Percentiles rank a stretch among this genome's conserved stretches.
These are phyloP conservation scores for Halcyon chelicuti DNA, from an alignment of 2,797 vertebrate species.

Conservation along the genomic window DNA sequence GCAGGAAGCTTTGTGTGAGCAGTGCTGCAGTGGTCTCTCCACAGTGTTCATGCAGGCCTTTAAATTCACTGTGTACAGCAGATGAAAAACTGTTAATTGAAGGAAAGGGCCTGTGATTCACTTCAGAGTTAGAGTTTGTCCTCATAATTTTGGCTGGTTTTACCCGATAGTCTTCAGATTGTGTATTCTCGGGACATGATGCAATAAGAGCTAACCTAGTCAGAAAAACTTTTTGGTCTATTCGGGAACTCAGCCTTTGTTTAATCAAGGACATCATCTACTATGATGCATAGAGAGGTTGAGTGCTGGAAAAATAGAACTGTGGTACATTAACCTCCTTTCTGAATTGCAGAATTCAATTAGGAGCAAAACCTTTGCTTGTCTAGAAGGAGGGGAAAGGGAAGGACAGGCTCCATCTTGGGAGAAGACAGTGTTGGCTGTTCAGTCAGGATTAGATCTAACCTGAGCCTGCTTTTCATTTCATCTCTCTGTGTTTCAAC, in stretches of 20 bases:
- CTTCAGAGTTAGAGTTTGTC: neutral
- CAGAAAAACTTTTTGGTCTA: neutral
- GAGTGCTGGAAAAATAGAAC: neutral
- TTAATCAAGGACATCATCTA: neutral
- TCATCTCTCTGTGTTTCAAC: neutral
- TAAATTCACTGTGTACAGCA: neutral
- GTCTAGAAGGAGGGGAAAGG: neutral
- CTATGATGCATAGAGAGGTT: accelerated
- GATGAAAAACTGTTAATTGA: neutral
- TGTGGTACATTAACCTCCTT: neutral
- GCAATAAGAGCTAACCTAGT: neutral
- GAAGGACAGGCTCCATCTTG: neutral
- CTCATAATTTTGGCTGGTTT: neutral
- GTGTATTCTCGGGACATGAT: neutral
- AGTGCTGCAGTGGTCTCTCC: neutral
- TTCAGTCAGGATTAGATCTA: neutral
- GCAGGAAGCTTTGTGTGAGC: neutral
- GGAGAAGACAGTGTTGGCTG: neutral
- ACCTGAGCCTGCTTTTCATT: neutral
- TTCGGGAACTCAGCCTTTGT: neutral
- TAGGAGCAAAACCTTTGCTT: neutral
- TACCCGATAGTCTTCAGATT: neutral
- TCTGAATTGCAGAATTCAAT: neutral
- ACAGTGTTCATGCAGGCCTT: neutral
- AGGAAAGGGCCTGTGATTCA: neutral